Conservation (phyloP, 2,888 invertebrate species). For the Rapana venosa region DNA sequence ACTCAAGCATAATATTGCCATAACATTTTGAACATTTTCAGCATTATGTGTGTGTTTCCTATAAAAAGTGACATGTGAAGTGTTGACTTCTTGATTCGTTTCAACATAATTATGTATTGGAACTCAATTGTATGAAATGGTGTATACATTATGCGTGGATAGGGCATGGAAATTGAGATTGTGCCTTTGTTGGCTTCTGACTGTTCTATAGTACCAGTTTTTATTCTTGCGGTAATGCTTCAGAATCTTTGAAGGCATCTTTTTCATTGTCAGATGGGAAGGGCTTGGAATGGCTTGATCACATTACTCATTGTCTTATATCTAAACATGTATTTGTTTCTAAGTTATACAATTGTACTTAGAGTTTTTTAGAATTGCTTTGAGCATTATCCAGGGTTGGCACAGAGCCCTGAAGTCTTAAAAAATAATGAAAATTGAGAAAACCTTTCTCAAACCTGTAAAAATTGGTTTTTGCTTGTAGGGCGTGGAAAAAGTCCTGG, state of each 20-base stretch:
- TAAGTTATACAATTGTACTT: background rate
- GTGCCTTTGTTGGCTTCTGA: background rate
- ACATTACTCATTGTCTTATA: background rate
- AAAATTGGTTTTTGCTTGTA: too few species aligned
- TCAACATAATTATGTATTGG: too few species aligned
- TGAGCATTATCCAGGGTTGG: background rate
- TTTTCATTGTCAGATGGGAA: too few species aligned
- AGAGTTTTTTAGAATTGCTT: background rate
- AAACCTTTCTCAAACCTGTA: too few species aligned
- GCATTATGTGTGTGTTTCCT: background rate
- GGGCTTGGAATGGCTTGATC: background rate
- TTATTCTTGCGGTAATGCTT: background rate
- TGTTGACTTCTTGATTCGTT: background rate
- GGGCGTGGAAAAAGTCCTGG: too few species aligned
- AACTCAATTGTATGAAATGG: too few species aligned
- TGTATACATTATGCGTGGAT: background rate
- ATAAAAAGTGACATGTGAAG: background rate
- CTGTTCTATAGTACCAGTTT: too few species aligned
- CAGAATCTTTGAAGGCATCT: background rate
- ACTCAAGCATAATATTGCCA: conserved; percentile 11
- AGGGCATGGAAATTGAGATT: background rate
- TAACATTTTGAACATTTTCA: background rate
- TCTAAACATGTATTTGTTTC: background rate
- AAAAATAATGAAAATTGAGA: background rate
- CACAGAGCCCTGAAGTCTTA: background rate